Conservation (phyloP, 2,888 invertebrate genomes). For the Nasonia oneida region DNA sequence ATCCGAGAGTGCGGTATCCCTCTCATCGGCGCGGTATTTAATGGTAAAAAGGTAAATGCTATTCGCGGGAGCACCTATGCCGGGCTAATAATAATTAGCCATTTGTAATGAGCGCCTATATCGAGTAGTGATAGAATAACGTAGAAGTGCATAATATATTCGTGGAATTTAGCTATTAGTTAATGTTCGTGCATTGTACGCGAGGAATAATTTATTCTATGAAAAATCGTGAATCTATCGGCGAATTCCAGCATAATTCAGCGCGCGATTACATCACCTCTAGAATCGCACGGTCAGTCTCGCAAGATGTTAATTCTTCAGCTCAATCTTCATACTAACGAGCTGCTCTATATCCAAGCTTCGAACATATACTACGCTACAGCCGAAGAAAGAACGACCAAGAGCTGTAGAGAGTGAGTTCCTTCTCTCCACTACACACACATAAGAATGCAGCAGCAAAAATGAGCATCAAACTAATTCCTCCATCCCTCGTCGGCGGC, state of each 20-base stretch:
- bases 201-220: no score
- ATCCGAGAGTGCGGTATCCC: neutral
- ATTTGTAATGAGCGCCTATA: neutral
- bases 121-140: neutral
- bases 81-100: neutral
- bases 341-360: neutral
- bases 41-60: neutral
- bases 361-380: neutral
- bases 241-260: no score
- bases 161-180: neutral
- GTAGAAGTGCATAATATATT: neutral
- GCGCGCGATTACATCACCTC: no score
- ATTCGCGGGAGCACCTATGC: neutral
- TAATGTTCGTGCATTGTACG: no score
- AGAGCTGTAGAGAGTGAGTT: neutral
- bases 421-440: neutral
- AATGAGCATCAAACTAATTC: constrained; percentile 46
- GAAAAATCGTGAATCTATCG: no score
- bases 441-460: constrained; percentile 12
- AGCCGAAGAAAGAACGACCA: neutral
- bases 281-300: neutral
- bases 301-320: constrained; percentile 15
- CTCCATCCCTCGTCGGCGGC: constrained; percentile 20
- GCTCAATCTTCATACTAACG: constrained; percentile 19
- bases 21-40: neutral